A percentile compares a stretch with the other conserved stretches of the same genome.
phyloP scores from a whole-genome alignment of 2,888 invertebrate genomes.

The Merodon equestris region DNA sequence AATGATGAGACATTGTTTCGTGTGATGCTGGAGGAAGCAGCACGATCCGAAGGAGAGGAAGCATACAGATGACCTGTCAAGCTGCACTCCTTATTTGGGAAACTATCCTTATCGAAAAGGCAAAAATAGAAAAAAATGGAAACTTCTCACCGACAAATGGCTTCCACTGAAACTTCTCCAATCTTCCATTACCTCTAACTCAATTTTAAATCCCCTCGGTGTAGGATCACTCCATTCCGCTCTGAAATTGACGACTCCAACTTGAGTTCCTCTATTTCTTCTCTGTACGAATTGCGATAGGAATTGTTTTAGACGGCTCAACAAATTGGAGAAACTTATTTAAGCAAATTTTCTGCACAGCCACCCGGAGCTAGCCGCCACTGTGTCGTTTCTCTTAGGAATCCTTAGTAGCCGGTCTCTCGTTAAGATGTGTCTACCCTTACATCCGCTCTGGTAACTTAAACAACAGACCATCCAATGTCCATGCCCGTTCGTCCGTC shows the following conservation, averaged over 20 bases:
- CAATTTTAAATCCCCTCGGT: not conserved
- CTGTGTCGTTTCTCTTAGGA: not conserved
- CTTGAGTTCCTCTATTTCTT: too few species aligned
- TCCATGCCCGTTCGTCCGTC: slow-evolving; percentile 20
- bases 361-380: slow-evolving; percentile 12
- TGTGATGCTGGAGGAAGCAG: too few species aligned
- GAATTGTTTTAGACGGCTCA: slow-evolving; percentile 61
- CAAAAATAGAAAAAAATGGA: too few species aligned
- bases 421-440: too few species aligned
- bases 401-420: too few species aligned
- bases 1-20: not conserved
- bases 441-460: slow-evolving; percentile 29
- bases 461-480: slow-evolving; percentile 49
- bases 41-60: too few species aligned
- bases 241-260: too few species aligned
- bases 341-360: slow-evolving; percentile 52
- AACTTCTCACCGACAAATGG: too few species aligned
- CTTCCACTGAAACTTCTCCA: slow-evolving; percentile 4
- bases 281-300: not conserved
- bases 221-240: too few species aligned
- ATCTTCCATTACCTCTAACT: slow-evolving; percentile 1
- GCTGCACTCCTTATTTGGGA: too few species aligned
- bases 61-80: too few species aligned
- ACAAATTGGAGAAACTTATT: slow-evolving; percentile 63
- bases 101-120: too few species aligned